A percentile compares a stretch with the other conserved stretches of the same genome.
These are phyloP conservation scores for Lepetodrilus schrolli DNA, from an alignment of 2,888 invertebrate species.

Conservation along the genomic window DNA sequence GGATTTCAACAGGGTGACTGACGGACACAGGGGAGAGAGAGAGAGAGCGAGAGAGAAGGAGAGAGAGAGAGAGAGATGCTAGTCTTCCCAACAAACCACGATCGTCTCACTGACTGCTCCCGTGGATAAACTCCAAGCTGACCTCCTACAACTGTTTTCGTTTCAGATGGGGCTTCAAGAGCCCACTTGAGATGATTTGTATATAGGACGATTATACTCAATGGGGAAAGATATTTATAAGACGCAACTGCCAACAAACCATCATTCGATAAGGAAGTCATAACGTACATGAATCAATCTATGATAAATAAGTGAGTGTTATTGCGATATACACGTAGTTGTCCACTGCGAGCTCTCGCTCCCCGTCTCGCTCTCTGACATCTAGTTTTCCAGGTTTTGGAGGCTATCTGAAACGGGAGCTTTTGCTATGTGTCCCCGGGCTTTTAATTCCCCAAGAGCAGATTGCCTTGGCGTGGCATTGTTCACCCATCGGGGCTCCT, in stretches of 20 bases:
- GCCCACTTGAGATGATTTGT: constrained; percentile 30
- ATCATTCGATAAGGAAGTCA: no score
- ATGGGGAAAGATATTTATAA: constrained; percentile 28
- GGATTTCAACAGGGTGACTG: constrained; percentile 34
- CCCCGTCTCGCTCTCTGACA: constrained; percentile 16
- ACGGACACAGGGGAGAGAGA: background rate
- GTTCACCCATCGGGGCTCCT: constrained; percentile 17
- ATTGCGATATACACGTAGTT: no score
- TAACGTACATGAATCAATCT: no score
- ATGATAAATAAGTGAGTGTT: no score
- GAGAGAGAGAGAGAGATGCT: background rate
- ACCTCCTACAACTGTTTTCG: constrained; percentile 32
- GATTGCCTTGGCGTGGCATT: constrained; percentile 18
- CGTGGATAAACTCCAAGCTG: constrained; percentile 21
- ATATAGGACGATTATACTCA: constrained; percentile 35
- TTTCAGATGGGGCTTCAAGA: constrained; percentile 34
- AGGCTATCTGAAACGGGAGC: constrained; percentile 26
- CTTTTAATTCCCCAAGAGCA: constrained; percentile 30
- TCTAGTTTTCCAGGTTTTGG: constrained; percentile 25
- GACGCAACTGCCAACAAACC: background rate
- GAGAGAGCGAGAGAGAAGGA: background rate
- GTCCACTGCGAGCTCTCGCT: background rate
- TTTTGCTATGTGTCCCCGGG: constrained; percentile 28
- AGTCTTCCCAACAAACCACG: background rate
- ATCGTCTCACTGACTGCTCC: background rate